These are phyloP conservation scores for Ptilodon capucinus DNA, from an alignment of 2,888 invertebrate genomes.

Conservation along the genomic window DNA sequence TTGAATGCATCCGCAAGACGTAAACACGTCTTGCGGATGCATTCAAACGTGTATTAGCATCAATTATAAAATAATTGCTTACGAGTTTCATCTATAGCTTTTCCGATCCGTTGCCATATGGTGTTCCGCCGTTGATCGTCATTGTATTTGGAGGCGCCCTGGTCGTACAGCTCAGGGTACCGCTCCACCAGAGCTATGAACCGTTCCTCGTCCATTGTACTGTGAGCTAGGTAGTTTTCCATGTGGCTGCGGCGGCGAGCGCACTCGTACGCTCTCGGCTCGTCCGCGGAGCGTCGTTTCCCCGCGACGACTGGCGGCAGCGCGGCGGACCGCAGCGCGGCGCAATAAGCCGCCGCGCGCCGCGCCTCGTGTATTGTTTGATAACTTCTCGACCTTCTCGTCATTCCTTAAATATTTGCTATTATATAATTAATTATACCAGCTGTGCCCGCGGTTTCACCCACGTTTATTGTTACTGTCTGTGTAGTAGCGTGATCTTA, in stretches of 20 bases:
- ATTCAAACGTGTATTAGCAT: neutral
- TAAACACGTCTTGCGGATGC: too few species aligned
- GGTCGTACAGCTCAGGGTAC: neutral
- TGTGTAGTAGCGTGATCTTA: too few species aligned
- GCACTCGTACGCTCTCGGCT: neutral
- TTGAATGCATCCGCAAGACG: too few species aligned
- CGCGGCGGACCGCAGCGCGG: neutral
- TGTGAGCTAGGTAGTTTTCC: neutral
- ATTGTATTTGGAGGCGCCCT: neutral
- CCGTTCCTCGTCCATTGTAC: neutral
- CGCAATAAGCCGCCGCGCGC: neutral
- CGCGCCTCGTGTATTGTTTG: too few species aligned
- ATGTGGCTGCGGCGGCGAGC: neutral
- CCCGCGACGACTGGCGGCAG: neutral
- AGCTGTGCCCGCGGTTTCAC: too few species aligned
- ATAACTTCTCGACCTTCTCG: too few species aligned
- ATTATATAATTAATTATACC: too few species aligned
- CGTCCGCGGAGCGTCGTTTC: neutral
- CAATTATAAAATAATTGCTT: neutral
- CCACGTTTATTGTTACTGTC: too few species aligned
- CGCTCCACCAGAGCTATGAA: neutral
- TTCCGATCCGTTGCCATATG: neutral
- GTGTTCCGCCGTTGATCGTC: neutral
- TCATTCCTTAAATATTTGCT: too few species aligned
- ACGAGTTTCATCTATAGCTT: neutral